A percentile compares a stretch with the other conserved stretches of the same genome.
phyloP scores from a whole-genome alignment of 1,140 invertebrate species.

The Eubasilissa regina region DNA sequence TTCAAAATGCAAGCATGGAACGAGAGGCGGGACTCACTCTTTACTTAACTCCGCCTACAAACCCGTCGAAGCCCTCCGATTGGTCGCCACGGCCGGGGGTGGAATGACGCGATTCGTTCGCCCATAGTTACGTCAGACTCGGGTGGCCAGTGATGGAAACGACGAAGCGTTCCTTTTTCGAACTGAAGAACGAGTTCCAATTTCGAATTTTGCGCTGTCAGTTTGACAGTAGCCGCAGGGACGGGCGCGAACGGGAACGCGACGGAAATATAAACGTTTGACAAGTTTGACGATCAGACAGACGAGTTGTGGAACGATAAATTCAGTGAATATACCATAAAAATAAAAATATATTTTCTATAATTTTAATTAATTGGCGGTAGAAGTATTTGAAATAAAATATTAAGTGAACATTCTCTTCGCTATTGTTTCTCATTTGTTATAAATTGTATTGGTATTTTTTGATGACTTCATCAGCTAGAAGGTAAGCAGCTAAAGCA shows the following conservation, averaged over 20 bases:
- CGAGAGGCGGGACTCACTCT: not conserved
- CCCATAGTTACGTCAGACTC: conserved; percentile 23
- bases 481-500: not conserved
- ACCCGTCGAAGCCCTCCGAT: not conserved
- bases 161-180: not conserved
- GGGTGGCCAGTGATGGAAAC: conserved; percentile 15
- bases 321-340: too few relatives aligned
- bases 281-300: too few relatives aligned
- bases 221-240: conserved; percentile 39
- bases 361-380: not conserved
- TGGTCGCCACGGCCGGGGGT: not conserved
- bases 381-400: not conserved
- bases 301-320: too few relatives aligned
- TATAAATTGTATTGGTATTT: conserved; percentile 13
- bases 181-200: conserved; percentile 27
- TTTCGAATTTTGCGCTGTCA: conserved; percentile 34
- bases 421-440: not conserved
- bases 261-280: not conserved
- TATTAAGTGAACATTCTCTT: not conserved
- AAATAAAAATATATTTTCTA: not conserved
- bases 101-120: conserved; percentile 18
- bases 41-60: not conserved
- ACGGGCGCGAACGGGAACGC: conserved; percentile 30
- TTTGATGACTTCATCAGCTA: conserved; percentile 33
- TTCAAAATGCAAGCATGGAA: conserved; percentile 30